Conservation (phyloP, 1,140 invertebrate species). For the Patella vulgata region DNA sequence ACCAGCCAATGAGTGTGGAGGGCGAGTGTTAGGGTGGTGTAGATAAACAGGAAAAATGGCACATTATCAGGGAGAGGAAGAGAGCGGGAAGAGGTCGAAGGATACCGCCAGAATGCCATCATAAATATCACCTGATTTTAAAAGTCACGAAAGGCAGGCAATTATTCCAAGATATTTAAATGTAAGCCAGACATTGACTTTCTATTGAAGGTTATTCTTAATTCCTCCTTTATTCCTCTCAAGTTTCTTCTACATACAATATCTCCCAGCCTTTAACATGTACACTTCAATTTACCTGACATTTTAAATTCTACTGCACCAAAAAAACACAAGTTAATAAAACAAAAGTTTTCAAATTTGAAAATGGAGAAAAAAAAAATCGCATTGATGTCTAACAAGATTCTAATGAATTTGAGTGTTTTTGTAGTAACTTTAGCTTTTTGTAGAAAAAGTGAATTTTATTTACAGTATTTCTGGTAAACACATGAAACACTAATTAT, state of each 20-base stretch:
- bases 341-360: background rate
- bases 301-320: too few relatives aligned
- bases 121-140: slow-evolving; percentile 10
- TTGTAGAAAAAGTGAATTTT: too few relatives aligned
- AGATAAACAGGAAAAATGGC: slow-evolving; percentile 29
- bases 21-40: background rate
- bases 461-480: too few relatives aligned
- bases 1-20: slow-evolving; percentile 9
- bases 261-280: too few relatives aligned
- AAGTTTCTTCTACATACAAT: too few relatives aligned
- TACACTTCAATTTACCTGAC: too few relatives aligned
- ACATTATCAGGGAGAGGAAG: slow-evolving; percentile 18
- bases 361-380: background rate
- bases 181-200: slow-evolving; percentile 8
- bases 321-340: too few relatives aligned
- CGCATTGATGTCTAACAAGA: background rate
- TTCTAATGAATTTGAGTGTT: background rate
- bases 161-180: slow-evolving; percentile 35
- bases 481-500: too few relatives aligned
- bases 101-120: slow-evolving; percentile 12
- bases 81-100: slow-evolving; percentile 23
- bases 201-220: slow-evolving; percentile 1
- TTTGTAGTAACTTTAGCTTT: background rate
- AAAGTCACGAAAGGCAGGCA: slow-evolving; percentile 5
- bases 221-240: too few relatives aligned